A percentile compares a stretch with the other conserved stretches of the same genome.
phyloP scores from a whole-genome alignment of 2,888 invertebrate genomes.

The Neocrepidodera transversa region DNA sequence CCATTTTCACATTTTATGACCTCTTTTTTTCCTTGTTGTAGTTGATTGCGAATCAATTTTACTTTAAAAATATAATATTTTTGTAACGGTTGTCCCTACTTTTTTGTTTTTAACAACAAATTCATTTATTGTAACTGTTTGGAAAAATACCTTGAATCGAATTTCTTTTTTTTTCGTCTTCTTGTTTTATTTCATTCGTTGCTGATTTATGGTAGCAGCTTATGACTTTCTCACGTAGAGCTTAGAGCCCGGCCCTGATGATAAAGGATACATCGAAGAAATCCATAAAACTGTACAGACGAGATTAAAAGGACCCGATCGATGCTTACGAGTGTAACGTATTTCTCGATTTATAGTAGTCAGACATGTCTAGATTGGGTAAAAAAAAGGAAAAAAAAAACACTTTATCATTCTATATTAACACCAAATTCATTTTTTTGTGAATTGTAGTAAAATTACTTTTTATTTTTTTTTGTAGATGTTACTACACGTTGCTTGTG shows the following conservation, averaged over 20 bases:
- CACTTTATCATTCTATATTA: background rate
- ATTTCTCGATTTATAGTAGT: constrained; percentile 17
- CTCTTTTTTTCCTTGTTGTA: background rate
- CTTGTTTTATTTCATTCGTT: too few species aligned
- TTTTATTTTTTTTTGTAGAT: too few species aligned
- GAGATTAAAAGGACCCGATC: constrained; percentile 19
- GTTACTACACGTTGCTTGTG: too few species aligned
- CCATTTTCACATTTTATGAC: background rate
- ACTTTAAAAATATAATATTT: background rate
- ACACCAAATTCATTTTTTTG: background rate
- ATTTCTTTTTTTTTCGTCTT: too few species aligned
- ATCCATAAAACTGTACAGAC: constrained; percentile 15
- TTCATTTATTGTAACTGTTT: too few species aligned
- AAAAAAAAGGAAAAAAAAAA: background rate
- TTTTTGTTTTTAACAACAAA: background rate
- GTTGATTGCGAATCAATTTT: background rate
- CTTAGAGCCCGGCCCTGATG: constrained; percentile 3
- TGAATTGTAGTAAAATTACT: background rate
- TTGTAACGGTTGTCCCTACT: background rate
- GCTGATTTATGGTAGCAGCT: too few species aligned
- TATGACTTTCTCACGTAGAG: constrained; percentile 16
- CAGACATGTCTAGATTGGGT: background rate
- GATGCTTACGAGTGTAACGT: constrained; percentile 14
- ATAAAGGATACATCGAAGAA: constrained; percentile 9
- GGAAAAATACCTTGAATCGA: too few species aligned